phyloP scores from a whole-genome alignment of 2,113 vertebrate genomes.

The Paratilapia polleni region DNA sequence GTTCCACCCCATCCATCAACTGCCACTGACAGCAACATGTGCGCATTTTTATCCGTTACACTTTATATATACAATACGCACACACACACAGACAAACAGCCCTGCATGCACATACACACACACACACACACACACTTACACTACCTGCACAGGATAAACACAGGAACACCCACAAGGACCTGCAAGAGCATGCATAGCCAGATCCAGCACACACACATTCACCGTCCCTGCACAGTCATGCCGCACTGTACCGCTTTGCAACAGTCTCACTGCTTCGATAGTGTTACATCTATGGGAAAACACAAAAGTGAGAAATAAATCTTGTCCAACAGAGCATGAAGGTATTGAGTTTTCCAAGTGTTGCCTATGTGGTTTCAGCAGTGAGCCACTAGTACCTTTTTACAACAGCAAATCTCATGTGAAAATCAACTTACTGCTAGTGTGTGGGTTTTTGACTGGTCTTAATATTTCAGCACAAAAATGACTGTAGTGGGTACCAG shows the following conservation, averaged over 20 bases:
- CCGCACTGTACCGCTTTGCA: background rate
- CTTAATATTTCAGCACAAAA: background rate
- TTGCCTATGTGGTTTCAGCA: constrained; percentile 19
- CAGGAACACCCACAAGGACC: constrained; percentile 48
- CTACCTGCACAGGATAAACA: constrained; percentile 23
- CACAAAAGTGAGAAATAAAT: constrained; percentile 50
- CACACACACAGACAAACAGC: background rate
- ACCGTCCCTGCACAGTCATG: background rate
- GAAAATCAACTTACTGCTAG: background rate
- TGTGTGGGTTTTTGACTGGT: background rate
- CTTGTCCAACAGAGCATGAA: constrained; percentile 51
- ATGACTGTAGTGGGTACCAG: background rate
- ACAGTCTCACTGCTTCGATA: background rate
- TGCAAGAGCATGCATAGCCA: background rate
- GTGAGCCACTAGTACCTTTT: background rate
- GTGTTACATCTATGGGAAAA: constrained; percentile 35
- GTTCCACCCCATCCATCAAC: constrained; percentile 75
- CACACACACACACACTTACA: background rate
- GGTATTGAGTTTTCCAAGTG: constrained; percentile 55
- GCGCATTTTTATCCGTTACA: constrained; percentile 53
- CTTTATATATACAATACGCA: constrained; percentile 2
- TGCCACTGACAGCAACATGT: constrained; percentile 65
- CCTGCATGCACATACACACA: background rate
- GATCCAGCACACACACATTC: background rate
- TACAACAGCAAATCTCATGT: constrained; percentile 7